A percentile compares a stretch with the other conserved stretches of the same genome.
These are phyloP conservation scores for Drosophila mayri DNA, from an alignment of 1,140 invertebrate genomes.

Conservation along the genomic window DNA sequence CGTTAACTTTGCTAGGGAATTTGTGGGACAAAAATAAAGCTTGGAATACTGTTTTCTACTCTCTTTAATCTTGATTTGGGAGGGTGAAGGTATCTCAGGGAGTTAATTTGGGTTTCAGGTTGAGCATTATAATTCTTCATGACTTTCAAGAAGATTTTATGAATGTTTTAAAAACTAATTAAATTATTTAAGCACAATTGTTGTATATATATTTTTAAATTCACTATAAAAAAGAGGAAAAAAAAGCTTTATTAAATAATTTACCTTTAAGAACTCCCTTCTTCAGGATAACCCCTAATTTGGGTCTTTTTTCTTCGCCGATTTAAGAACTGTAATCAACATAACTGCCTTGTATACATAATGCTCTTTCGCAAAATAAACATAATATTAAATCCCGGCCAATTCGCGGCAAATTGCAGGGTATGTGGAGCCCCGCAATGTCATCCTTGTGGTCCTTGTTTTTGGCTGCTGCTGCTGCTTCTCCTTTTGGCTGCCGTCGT, in stretches of 20 bases:
- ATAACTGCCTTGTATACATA: constrained; percentile 31
- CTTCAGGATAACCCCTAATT: no score
- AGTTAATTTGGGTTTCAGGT: neutral
- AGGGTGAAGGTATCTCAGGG: neutral
- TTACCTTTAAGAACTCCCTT: neutral
- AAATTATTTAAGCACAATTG: neutral
- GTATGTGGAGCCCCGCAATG: constrained; percentile 23
- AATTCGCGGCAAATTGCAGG: constrained; percentile 38
- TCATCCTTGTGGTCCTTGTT: constrained; percentile 16
- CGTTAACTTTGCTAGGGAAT: constrained; percentile 5
- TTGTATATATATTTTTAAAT: no score
- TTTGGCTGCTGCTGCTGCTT: neutral
- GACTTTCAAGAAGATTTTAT: neutral
- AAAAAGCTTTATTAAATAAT: no score
- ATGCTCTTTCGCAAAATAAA: constrained; percentile 39
- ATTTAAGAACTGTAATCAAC: constrained; percentile 35
- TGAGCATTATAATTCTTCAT: neutral
- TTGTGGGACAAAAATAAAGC: neutral
- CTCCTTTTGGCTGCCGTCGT: constrained; percentile 17
- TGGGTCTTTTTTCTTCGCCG: neutral
- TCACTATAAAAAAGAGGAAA: neutral
- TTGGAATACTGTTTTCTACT: constrained; percentile 2
- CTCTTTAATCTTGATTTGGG: constrained; percentile 46
- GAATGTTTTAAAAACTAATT: neutral
- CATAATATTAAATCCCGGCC: constrained; percentile 39